Conservation (phyloP, 2,888 invertebrate genomes). For the Philaethria dido region DNA sequence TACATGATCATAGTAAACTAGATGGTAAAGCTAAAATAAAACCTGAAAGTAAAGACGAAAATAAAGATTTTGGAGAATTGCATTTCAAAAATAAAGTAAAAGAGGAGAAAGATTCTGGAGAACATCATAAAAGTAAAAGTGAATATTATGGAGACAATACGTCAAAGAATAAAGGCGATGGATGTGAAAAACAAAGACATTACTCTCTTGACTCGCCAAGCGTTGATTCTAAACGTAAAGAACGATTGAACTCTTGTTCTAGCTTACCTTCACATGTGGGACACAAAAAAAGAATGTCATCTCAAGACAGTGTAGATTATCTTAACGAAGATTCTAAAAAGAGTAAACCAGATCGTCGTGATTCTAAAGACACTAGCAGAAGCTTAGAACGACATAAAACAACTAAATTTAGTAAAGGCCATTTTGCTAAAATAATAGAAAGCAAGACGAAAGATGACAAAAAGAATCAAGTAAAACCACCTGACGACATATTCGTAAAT, state of each 20-base stretch:
- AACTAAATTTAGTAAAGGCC: conserved; percentile 84
- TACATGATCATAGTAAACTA: conserved; percentile 49
- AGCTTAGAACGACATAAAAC: conserved; percentile 72
- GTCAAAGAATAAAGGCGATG: conserved; percentile 61
- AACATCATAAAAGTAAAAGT: conserved; percentile 54
- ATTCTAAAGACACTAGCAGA: conserved; percentile 88
- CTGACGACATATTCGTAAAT: conserved; percentile 70
- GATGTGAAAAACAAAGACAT: conserved; percentile 74
- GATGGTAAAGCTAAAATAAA: conserved; percentile 58
- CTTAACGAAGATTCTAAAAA: conserved; percentile 86
- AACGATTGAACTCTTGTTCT: conserved; percentile 83
- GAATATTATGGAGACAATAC: conserved; percentile 54
- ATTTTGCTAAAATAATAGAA: conserved; percentile 83
- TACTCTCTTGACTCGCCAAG: conserved; percentile 77
- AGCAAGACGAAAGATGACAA: conserved; percentile 85
- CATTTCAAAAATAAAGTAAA: conserved; percentile 59
- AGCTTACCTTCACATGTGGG: conserved; percentile 86
- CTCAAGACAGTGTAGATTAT: conserved; percentile 87
- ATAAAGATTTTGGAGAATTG: conserved; percentile 52
- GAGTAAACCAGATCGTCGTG: conserved; percentile 86
- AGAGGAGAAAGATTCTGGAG: conserved; percentile 68
- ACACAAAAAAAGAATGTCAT: conserved; percentile 90
- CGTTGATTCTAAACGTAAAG: conserved; percentile 82
- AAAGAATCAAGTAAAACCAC: conserved; percentile 80
- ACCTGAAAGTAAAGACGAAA: conserved; percentile 79